Conservation (phyloP, 2,888 invertebrate genomes). For the Trisateles emortualis region DNA sequence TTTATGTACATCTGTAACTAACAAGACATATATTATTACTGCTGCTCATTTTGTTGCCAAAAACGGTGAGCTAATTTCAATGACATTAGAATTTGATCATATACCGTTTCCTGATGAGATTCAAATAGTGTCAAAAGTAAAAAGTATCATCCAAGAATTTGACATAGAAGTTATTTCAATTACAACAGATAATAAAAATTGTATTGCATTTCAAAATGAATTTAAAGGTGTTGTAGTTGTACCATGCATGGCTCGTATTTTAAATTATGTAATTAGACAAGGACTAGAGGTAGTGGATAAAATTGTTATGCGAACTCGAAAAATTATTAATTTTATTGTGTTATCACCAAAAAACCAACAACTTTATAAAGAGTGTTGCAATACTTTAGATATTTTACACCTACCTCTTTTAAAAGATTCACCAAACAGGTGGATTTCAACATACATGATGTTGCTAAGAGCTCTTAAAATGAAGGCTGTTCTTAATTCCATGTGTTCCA, state of each 20-base stretch:
- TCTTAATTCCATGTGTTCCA: constrained; percentile 8
- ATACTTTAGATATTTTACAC: not conserved
- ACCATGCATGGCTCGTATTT: not conserved
- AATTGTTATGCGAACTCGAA: not conserved
- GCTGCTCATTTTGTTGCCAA: not conserved
- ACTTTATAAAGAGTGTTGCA: not conserved
- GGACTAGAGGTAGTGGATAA: constrained; percentile 1
- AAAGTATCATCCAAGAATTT: not conserved
- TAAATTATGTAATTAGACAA: constrained; percentile 1
- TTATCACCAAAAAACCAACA: not conserved
- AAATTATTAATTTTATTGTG: constrained; percentile 2
- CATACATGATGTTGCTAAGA: constrained; percentile 11
- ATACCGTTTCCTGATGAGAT: constrained; percentile 3
- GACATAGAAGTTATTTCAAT: constrained; percentile 2
- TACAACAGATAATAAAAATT: not conserved
- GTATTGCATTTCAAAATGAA: not conserved
- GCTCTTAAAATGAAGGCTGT: constrained; percentile 8
- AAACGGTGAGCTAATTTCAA: not conserved
- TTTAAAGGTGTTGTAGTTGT: not conserved
- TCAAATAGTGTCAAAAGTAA: constrained; percentile 1
- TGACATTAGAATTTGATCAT: constrained; percentile 6
- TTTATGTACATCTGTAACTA: constrained; percentile 1
- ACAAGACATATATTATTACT: not conserved
- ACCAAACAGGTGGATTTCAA: constrained; percentile 10
- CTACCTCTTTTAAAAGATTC: not conserved